phyloP scores from a whole-genome alignment of 2,888 invertebrate genomes.

The Elysia crispata region DNA sequence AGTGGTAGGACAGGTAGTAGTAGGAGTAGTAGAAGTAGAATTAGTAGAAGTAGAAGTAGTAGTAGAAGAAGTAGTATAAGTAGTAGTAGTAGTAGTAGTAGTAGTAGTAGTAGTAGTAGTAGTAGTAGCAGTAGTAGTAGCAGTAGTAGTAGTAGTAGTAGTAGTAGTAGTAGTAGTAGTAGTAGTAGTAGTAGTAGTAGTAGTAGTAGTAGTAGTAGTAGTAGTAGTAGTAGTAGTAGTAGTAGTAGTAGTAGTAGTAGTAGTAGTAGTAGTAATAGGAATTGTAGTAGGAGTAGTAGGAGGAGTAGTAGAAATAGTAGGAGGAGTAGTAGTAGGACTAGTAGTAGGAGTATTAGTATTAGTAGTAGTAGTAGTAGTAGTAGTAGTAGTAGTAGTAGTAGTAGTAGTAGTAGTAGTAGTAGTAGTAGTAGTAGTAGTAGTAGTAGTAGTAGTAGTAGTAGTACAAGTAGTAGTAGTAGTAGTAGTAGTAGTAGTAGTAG shows the following conservation, averaged over 20 bases:
- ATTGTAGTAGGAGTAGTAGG: too few species aligned
- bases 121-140: conserved; percentile 23
- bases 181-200: conserved; percentile 28
- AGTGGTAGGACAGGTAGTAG: too few species aligned
- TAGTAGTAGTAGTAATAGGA: too few species aligned
- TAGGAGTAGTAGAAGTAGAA: too few species aligned
- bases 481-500: conserved; percentile 1
- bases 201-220: conserved; percentile 28
- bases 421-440: conserved; percentile 19
- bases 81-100: too few species aligned
- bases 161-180: conserved; percentile 25
- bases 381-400: conserved; percentile 13
- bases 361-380: conserved; percentile 18
- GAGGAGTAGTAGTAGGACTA: too few species aligned
- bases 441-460: neutral
- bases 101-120: conserved; percentile 16
- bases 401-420: conserved; percentile 6
- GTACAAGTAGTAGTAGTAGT: neutral
- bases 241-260: conserved; percentile 16
- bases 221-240: conserved; percentile 28
- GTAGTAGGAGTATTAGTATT: too few species aligned
- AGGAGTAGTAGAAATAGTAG: too few species aligned
- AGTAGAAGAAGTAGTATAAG: too few species aligned
- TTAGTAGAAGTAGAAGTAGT: too few species aligned
- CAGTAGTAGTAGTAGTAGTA: conserved; percentile 22